These are phyloP conservation scores for Scophthalmus maximus DNA, from an alignment of 2,113 vertebrate genomes.

Conservation along the genomic window DNA sequence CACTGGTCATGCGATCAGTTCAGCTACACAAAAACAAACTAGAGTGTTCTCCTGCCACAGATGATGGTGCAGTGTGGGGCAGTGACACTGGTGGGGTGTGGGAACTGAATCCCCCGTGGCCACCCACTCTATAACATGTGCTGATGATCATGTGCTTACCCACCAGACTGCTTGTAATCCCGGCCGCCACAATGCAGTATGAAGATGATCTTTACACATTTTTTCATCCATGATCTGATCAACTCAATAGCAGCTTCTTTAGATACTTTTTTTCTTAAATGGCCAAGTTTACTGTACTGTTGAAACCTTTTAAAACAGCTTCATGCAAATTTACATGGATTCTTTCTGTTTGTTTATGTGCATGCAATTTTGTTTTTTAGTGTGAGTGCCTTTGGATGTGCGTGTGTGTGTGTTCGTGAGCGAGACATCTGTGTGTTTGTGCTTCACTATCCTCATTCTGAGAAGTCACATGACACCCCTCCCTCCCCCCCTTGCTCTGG, in stretches of 20 bases:
- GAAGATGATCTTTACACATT: not conserved
- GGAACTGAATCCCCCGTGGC: conserved; percentile 26
- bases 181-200: not conserved
- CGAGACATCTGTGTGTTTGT: conserved; percentile 49
- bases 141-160: conserved; percentile 29
- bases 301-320: too few species aligned
- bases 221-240: too few species aligned
- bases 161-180: not conserved
- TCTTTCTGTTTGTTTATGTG: conserved; percentile 19
- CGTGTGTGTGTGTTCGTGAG: conserved; percentile 52
- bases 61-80: conserved; percentile 18
- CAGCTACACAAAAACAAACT: conserved; percentile 20
- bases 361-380: conserved; percentile 16
- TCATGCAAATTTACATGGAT: not conserved
- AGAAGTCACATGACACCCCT: conserved; percentile 84
- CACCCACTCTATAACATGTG: conserved; percentile 21
- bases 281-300: not conserved
- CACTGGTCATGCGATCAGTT: conserved; percentile 41
- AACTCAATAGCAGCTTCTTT: not conserved
- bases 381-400: conserved; percentile 27
- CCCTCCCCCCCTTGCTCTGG: conserved; percentile 43
- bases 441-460: conserved; percentile 79
- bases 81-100: conserved; percentile 28
- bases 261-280: not conserved
- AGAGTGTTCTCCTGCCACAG: conserved; percentile 25